Conservation (phyloP, 2,888 invertebrate genomes). For the Heteromurus nitidus region DNA sequence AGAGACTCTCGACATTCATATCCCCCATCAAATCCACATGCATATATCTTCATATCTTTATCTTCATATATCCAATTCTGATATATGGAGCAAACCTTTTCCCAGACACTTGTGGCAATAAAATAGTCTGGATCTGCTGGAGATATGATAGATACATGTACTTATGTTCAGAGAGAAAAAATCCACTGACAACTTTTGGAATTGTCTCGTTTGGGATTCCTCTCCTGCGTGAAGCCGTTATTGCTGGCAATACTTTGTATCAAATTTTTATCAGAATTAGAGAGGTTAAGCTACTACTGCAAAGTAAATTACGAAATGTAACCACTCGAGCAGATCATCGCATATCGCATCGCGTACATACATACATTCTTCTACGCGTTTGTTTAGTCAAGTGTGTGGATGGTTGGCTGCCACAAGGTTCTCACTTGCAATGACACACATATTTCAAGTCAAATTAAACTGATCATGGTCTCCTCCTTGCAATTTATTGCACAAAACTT, state of each 20-base stretch:
- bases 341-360: background rate
- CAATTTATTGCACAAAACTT: no score
- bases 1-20: slow-evolving; percentile 28
- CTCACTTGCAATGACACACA: no score
- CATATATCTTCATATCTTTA: slow-evolving; percentile 39
- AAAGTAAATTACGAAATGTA: background rate
- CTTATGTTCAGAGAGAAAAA: slow-evolving; percentile 21
- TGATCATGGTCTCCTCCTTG: background rate
- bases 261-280: slow-evolving; percentile 1
- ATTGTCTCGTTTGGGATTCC: background rate
- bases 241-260: background rate
- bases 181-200: no score
- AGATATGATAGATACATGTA: slow-evolving; percentile 18
- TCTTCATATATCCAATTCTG: background rate
- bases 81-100: slow-evolving; percentile 7
- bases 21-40: slow-evolving; percentile 25
- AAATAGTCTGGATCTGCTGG: slow-evolving; percentile 59
- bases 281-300: background rate
- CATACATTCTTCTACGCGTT: background rate
- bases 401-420: no score
- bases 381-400: background rate
- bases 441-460: slow-evolving; percentile 8
- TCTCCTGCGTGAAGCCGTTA: slow-evolving; percentile 1
- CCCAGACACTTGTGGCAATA: slow-evolving; percentile 59
- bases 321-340: no score